Base-by-base conservation (phyloP, 2,113 vertebrate species). In the Hippocampus abdominalis region DNA sequence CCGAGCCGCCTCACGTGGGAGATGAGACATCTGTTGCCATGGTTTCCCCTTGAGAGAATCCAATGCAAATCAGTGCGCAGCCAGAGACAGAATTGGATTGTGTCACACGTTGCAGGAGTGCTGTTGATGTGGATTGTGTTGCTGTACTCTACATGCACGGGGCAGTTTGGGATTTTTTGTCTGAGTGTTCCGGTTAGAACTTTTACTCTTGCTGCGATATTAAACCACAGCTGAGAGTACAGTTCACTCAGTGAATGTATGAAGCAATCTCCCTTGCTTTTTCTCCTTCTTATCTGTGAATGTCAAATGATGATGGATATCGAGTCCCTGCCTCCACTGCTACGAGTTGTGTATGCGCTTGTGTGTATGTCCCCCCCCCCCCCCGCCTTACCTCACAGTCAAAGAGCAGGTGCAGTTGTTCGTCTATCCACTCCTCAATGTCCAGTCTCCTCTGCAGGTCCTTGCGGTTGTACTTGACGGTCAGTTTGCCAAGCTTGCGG, bases 381-480 rank as follows among this genome's bases (percentile, higher is more conserved):
- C 74, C 44, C 6, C 63, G 48, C 73, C 90, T 91, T 87, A 99
- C 96, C 94, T 94, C 93, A 42, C 92, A 96, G 1, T 91, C 95
- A 84, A 95, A 98, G 64, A 99, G 93, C 85, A 96, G 93, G 87
- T 97, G 96, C 74, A 99, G 82, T 76, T 94, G 94, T 1, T 86
- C 67, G 0, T 98, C 94, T 66, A 98, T 94, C 96, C 97, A 99
- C 73, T 98, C 94, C 90, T 99, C 97, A 62, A 95, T 90, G 42
- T 99, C 96, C 74, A 98, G 89, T 90, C 96, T 93, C 79, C 94
- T 93, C 91, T 99, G 97, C 32, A 99, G 92, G 70, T 98, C 95
- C 70, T 96, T 95, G 77, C 92, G 92, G 89, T 98, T 95, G 79
- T 99, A 98, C 82, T 97, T 98, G 65, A 98, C 94, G 1, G 97